Percentiles rank a stretch among this genome's conserved stretches.
These are phyloP conservation scores for Drosophila sproati DNA, from an alignment of 1,140 invertebrate genomes.

Conservation along the genomic window DNA sequence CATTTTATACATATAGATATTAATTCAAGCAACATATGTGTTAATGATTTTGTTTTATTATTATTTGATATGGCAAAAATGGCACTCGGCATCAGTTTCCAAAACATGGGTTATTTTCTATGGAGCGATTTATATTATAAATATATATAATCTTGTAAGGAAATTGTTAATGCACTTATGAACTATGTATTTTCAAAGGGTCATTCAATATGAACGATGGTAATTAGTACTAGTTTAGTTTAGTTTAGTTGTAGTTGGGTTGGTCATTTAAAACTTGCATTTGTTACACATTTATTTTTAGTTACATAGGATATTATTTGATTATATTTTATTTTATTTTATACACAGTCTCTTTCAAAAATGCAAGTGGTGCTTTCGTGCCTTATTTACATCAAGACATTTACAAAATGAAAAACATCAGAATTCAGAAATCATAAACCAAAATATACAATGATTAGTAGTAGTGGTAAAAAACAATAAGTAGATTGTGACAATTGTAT, in stretches of 20 bases:
- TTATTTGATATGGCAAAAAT: conserved; percentile 40
- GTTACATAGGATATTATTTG: background rate
- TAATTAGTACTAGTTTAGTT: conserved; percentile 29
- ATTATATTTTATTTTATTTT: conserved; percentile 16
- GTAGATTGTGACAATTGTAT: conserved; percentile 20
- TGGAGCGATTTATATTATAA: conserved; percentile 8
- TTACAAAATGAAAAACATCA: conserved; percentile 13
- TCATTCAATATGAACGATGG: conserved; percentile 79
- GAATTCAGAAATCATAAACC: background rate
- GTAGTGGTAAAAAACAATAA: conserved; percentile 7
- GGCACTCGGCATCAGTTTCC: conserved; percentile 17
- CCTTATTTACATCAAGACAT: conserved; percentile 20
- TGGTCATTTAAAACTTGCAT: conserved; percentile 26
- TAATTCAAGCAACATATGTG: conserved; percentile 39
- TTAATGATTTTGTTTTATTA: conserved; percentile 17
- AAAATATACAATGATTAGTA: conserved; percentile 39
- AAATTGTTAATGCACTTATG: conserved; percentile 19
- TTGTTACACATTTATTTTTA: conserved; percentile 21
- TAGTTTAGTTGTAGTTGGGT: conserved; percentile 9
- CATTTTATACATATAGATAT: conserved; percentile 25
- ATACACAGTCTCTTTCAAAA: conserved; percentile 64
- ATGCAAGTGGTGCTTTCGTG: conserved; percentile 54
- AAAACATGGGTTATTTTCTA: conserved; percentile 8
- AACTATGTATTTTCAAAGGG: conserved; percentile 40
- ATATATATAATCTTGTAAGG: too few relatives aligned